Evolutionary conservation across 2,113 vertebrate species (phyloP).

Genomic region (Engraulis encrasicolus): DNA sequence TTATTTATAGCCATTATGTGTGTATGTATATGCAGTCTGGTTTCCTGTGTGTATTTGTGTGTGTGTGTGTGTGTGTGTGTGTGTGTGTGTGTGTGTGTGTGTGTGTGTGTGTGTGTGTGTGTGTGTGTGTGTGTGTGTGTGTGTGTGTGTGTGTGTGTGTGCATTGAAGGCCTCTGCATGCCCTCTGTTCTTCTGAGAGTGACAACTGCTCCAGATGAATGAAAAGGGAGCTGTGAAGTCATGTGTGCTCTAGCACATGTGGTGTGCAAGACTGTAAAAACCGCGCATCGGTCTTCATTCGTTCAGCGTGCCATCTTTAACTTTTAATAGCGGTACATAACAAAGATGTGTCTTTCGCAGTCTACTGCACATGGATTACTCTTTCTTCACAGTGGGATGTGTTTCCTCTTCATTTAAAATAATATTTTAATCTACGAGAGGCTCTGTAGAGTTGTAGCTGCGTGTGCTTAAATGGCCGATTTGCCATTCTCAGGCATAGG

Average conservation of each 20-base stretch:
- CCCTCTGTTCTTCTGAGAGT: background rate
- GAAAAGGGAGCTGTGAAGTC: constrained; percentile 13
- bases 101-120: no score
- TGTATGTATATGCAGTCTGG: no score
- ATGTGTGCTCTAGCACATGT: constrained; percentile 13
- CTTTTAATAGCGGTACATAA: constrained; percentile 14
- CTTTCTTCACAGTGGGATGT: background rate
- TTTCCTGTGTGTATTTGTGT: no score
- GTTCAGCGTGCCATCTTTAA: constrained; percentile 9
- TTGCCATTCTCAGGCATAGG: background rate
- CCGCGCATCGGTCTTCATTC: background rate
- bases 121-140: constrained; percentile 16
- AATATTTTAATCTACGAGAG: background rate
- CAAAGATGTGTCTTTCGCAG: background rate
- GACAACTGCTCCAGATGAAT: background rate
- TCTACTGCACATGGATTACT: background rate
- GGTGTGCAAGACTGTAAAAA: constrained; percentile 18
- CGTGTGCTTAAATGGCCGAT: background rate
- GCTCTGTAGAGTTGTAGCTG: background rate
- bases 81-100: no score
- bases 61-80: no score
- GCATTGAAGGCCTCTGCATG: background rate
- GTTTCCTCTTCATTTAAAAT: background rate
- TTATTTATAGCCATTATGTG: no score
- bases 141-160: constrained; percentile 15